Evolutionary conservation across 2,113 vertebrate genomes (phyloP).

Genomic region (Tetrao urogallus): DNA sequence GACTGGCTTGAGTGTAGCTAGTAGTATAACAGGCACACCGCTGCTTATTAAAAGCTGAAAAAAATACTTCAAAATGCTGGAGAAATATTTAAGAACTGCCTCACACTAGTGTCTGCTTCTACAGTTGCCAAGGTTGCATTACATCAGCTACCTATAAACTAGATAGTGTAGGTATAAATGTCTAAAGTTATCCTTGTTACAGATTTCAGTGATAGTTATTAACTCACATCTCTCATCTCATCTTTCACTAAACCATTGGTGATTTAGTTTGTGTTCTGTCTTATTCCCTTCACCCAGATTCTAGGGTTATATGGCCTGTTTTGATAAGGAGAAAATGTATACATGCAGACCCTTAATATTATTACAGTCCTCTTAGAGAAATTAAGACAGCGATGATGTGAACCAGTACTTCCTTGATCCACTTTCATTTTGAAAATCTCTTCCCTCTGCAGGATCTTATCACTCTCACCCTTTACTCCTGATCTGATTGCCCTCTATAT

Average conservation of each 20-base stretch:
- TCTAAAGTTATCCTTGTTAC: neutral
- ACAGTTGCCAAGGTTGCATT: conserved; percentile 27
- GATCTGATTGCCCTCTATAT: neutral
- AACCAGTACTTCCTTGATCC: neutral
- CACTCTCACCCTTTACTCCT: neutral
- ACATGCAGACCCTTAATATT: neutral
- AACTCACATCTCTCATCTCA: neutral
- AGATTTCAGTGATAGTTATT: neutral
- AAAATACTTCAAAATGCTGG: conserved; percentile 13
- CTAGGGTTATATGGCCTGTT: neutral
- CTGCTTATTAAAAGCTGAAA: conserved; percentile 32
- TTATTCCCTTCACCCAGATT: neutral
- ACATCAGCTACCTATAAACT: neutral
- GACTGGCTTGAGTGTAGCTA: conserved; percentile 4
- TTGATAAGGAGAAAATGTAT: neutral
- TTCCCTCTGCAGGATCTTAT: neutral
- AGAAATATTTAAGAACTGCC: conserved; percentile 1
- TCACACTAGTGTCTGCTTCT: neutral
- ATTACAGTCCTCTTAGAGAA: neutral
- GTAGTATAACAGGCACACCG: neutral
- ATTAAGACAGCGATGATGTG: neutral
- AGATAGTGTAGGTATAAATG: neutral
- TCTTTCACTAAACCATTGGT: neutral
- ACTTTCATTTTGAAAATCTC: neutral
- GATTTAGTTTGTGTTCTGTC: neutral